A percentile compares a stretch with the other conserved stretches of the same genome.
Evolutionary conservation across 2,113 vertebrate species (phyloP).

Genomic region (Rhinopomastus cyanomelas): DNA sequence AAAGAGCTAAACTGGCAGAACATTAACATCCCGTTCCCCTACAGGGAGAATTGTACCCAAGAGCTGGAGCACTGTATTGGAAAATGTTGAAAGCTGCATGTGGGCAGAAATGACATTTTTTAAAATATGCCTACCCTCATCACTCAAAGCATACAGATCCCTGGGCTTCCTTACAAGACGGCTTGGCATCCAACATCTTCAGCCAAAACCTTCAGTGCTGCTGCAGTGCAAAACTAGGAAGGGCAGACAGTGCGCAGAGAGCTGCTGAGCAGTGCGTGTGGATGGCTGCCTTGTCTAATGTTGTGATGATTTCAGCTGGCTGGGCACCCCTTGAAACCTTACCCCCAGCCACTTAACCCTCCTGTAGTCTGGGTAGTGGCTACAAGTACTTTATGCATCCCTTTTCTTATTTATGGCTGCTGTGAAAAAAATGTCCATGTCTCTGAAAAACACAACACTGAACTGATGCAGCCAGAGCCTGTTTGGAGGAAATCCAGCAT

Average conservation of each 20-base stretch:
- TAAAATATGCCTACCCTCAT: neutral
- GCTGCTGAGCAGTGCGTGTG: rapidly evolving
- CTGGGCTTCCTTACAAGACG: neutral
- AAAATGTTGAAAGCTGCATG: neutral
- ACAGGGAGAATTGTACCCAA: neutral
- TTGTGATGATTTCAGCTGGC: neutral
- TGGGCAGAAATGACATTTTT: conserved; percentile 24
- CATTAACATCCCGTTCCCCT: neutral
- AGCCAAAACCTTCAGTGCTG: neutral
- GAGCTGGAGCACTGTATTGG: neutral
- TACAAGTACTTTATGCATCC: neutral
- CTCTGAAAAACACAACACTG: conserved; percentile 34
- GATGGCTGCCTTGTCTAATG: neutral
- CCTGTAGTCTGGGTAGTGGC: neutral
- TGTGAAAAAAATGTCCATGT: neutral
- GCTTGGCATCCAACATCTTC: neutral
- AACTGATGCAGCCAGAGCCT: conserved; percentile 26
- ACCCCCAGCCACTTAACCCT: neutral
- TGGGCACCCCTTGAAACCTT: neutral
- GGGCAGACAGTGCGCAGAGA: rapidly evolving
- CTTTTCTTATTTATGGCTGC: neutral
- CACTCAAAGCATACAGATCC: neutral
- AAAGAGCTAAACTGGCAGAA: neutral
- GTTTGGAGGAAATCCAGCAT: conserved; percentile 35
- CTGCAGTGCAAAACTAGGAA: neutral